phyloP scores from a whole-genome alignment of 2,113 vertebrate genomes.

The Bombycilla garrulus region DNA sequence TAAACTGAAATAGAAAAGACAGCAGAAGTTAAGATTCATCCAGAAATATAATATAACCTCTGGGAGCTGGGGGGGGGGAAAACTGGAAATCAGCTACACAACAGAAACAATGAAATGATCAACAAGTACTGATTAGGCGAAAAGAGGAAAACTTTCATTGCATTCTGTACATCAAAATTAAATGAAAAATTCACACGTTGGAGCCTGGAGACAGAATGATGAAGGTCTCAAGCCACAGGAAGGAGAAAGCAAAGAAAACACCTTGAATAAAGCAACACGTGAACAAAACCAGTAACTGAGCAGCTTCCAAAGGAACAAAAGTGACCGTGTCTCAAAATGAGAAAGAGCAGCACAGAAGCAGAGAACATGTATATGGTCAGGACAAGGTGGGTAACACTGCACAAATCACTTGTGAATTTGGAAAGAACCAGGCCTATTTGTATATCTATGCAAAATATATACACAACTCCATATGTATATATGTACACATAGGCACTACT shows the following conservation, averaged over 20 bases:
- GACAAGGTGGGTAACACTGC: constrained; percentile 44
- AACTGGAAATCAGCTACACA: constrained; percentile 29
- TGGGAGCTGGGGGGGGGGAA: not conserved
- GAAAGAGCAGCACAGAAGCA: constrained; percentile 30
- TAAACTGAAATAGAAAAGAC: constrained; percentile 40
- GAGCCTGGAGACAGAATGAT: not conserved
- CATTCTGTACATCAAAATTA: constrained; percentile 50
- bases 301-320: constrained; percentile 10
- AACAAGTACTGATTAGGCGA: not conserved
- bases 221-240: not conserved
- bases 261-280: not conserved
- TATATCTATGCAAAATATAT: constrained; percentile 73
- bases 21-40: constrained; percentile 36
- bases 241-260: not conserved
- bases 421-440: constrained; percentile 51
- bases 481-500: constrained; percentile 69
- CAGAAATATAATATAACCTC: constrained; percentile 60
- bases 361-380: not conserved
- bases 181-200: constrained; percentile 14
- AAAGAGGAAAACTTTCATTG: constrained; percentile 17
- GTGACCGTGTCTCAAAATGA: not conserved
- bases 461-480: constrained; percentile 72
- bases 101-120: constrained; percentile 47
- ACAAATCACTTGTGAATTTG: constrained; percentile 17
- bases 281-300: not conserved